Conservation (phyloP, 2,797 vertebrate genomes). For the Danio albolineatus region DNA sequence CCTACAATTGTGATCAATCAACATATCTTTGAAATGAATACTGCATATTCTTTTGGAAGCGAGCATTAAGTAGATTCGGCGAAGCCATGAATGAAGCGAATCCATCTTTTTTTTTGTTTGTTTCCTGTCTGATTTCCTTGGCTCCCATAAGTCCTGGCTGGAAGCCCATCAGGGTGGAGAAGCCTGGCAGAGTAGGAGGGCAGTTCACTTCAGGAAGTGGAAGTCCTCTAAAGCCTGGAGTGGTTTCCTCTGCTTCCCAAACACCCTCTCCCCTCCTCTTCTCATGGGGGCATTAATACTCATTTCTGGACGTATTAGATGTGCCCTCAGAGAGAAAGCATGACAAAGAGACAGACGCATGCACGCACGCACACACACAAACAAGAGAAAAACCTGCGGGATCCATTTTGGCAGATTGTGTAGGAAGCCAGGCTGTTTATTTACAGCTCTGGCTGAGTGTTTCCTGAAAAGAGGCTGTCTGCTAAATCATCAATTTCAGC, state of each 20-base stretch:
- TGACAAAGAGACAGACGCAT: conserved; percentile 31
- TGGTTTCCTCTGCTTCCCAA: conserved; percentile 80
- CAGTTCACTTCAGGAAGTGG: conserved; percentile 87
- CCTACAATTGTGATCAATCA: conserved; percentile 22
- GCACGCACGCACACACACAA: not conserved
- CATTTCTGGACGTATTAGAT: conserved; percentile 23
- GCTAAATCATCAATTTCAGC: conserved; percentile 76
- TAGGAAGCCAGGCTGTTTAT: conserved; percentile 57
- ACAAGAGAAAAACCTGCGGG: conserved; percentile 11
- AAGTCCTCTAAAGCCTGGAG: conserved; percentile 87
- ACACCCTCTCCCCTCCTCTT: conserved; percentile 58
- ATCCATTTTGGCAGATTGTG: conserved; percentile 49
- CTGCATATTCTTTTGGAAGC: conserved; percentile 19
- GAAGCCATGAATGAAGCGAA: conserved; percentile 44
- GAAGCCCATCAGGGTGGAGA: conserved; percentile 71
- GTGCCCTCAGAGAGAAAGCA: conserved; percentile 5
- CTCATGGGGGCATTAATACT: conserved; percentile 58
- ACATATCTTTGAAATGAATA: conserved; percentile 20
- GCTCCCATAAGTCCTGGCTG: conserved; percentile 72
- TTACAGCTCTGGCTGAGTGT: conserved; percentile 52
- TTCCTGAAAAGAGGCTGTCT: conserved; percentile 72
- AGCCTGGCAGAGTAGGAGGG: conserved; percentile 54
- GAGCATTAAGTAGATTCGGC: conserved; percentile 32
- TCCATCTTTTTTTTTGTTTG: conserved; percentile 39
- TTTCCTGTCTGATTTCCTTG: conserved; percentile 69